A percentile compares a stretch with the other conserved stretches of the same genome.
phyloP scores from a whole-genome alignment of 2,888 invertebrate genomes.

The Drepana falcataria region DNA sequence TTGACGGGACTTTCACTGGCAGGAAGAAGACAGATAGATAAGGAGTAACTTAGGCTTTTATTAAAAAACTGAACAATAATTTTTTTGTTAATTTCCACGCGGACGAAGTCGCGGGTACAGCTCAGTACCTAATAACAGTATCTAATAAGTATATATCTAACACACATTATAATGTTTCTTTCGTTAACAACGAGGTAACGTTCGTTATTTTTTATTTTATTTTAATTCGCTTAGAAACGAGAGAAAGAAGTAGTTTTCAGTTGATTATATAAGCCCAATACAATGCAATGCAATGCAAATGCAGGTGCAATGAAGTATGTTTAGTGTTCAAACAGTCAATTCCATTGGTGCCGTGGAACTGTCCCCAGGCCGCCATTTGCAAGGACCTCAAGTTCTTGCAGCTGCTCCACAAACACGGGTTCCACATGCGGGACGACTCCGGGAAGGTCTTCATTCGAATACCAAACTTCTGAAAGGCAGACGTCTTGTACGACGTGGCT shows the following conservation, averaged over 20 bases:
- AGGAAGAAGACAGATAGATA: no score
- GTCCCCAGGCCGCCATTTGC: conserved; percentile 81
- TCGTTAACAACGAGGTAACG: no score
- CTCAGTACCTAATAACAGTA: no score
- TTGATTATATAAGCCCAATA: neutral
- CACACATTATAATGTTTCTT: no score
- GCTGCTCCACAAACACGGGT: conserved; percentile 85
- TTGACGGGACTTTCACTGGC: no score
- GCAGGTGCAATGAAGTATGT: conserved; percentile 24
- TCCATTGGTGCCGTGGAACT: conserved; percentile 87
- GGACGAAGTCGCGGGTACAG: no score
- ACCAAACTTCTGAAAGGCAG: conserved; percentile 86
- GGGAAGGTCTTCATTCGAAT: conserved; percentile 87
- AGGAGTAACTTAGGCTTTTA: no score
- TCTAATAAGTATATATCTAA: no score
- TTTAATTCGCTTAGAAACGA: neutral
- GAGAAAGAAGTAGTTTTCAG: no score
- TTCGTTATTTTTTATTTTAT: no score
- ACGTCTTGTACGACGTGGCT: conserved; percentile 81
- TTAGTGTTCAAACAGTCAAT: conserved; percentile 83
- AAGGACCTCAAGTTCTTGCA: conserved; percentile 84
- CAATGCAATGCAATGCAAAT: neutral
- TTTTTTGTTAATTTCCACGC: no score
- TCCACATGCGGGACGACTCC: conserved; percentile 84
- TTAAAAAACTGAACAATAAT: no score